Percentiles rank a stretch among this genome's conserved stretches.
Evolutionary conservation across 2,113 vertebrate species (phyloP).

Genomic region (Arenaria interpres): DNA sequence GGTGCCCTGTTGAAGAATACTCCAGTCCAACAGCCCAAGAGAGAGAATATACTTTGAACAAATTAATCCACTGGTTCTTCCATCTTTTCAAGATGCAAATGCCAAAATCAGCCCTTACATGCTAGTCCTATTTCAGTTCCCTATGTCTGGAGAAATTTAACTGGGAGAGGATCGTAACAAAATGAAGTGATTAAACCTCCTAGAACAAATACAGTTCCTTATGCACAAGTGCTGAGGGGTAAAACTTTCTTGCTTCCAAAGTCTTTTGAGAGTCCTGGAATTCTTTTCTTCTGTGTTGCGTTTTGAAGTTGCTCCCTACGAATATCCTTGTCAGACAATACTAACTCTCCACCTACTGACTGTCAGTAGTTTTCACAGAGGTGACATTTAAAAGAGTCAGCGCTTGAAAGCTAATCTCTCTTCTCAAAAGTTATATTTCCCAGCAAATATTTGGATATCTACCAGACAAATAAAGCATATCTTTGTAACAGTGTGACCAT

Average conservation of each 20-base stretch:
- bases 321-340: constrained; percentile 64
- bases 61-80: background rate
- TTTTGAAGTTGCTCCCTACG: constrained; percentile 60
- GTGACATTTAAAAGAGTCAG: constrained; percentile 56
- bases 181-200: background rate
- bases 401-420: constrained; percentile 59
- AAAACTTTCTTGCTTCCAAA: constrained; percentile 48
- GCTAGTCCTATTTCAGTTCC: background rate
- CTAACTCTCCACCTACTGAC: constrained; percentile 55
- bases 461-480: constrained; percentile 15
- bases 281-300: constrained; percentile 24
- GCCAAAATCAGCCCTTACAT: background rate
- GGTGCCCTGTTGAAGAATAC: accelerated
- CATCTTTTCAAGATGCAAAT: background rate
- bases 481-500: background rate
- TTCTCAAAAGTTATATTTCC: constrained; percentile 47
- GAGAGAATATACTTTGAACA: background rate
- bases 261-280: constrained; percentile 19
- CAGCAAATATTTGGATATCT: constrained; percentile 52
- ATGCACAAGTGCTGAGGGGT: background rate
- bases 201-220: constrained; percentile 8
- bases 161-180: background rate
- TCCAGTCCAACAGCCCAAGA: background rate
- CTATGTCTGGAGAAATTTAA: background rate
- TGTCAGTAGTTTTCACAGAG: constrained; percentile 52